Evolutionary conservation across 2,113 vertebrate genomes (phyloP).

Genomic region (Artemisiospiza belli): DNA sequence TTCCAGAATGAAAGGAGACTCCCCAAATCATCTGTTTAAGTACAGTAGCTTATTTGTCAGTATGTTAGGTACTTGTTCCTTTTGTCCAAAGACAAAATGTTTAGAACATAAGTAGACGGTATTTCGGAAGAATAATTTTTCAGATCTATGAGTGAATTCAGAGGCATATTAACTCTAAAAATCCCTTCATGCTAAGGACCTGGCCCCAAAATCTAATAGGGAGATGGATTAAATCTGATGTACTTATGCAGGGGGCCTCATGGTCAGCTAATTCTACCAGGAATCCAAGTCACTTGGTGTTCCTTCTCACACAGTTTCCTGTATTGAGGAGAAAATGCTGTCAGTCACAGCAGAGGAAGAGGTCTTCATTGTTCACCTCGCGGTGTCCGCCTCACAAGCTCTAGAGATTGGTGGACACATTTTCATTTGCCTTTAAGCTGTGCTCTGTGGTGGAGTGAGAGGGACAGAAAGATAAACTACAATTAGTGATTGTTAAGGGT

Average conservation of each 20-base stretch:
- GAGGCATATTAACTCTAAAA: neutral
- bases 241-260: neutral
- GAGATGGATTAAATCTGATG: neutral
- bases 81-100: neutral
- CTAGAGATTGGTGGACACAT: neutral
- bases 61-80: neutral
- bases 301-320: neutral
- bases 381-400: neutral
- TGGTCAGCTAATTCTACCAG: neutral
- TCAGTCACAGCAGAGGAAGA: neutral
- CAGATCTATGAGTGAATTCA: neutral
- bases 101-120: neutral
- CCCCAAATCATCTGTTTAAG: neutral
- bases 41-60: neutral
- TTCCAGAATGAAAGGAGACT: neutral
- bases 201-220: neutral
- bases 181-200: neutral
- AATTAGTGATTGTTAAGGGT: neutral
- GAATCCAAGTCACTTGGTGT: rapidly evolving
- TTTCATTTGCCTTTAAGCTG: neutral
- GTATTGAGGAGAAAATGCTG: neutral
- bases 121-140: neutral
- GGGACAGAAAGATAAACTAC: neutral
- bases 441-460: neutral
- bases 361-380: rapidly evolving